Evolutionary conservation across 2,888 invertebrate species (phyloP), one percentile per base, ranked within the genome.

Genomic region (Nineta flava): DNA sequence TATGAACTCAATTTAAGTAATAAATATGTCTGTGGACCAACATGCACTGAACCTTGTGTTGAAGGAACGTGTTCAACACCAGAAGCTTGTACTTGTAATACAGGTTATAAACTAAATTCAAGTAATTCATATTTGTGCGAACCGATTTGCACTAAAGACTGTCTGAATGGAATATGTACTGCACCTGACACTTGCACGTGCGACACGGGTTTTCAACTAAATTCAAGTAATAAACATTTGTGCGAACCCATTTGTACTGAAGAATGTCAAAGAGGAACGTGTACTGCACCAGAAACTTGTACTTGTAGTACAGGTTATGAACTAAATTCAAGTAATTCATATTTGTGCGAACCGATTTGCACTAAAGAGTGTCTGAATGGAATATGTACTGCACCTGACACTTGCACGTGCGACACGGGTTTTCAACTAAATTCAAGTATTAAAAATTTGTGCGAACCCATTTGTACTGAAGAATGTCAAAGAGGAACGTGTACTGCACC

Each of bases 401-500:
- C 53, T 1, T 51, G 51, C 17, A 35, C 53, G 19, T 87, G 87
- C 60, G 87, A 87, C 60, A 72, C 75, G 1, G 86, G 85, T 15
- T 86, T 79, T 64, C 69, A 71, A 52, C 73, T 77, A 10, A 77
- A 80, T 61, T 67, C 70, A 6, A 72, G 74, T 60, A 70, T 69
- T 60, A 67, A 56, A 56, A 73, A 68, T 3, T 44, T 31, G 13
- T 83, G 82, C 59, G 74, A 76, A 42, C 76, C 80, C 0, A 67
- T 74, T 13, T 86, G 86, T 59, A 71, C 76, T 3, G 67, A 70
- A 19, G 75, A 77, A 7, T 87, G 86, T 56, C 61, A 77, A 47
- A 83, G 85, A 56, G 84, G 82, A 13, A 67, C 72, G 26, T 87
- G 86, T 60, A 71, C 74, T 0, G 76, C 75, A 0, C 79, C 81